phyloP scores from a whole-genome alignment of 1,140 invertebrate genomes.

The Pararge aegeria region DNA sequence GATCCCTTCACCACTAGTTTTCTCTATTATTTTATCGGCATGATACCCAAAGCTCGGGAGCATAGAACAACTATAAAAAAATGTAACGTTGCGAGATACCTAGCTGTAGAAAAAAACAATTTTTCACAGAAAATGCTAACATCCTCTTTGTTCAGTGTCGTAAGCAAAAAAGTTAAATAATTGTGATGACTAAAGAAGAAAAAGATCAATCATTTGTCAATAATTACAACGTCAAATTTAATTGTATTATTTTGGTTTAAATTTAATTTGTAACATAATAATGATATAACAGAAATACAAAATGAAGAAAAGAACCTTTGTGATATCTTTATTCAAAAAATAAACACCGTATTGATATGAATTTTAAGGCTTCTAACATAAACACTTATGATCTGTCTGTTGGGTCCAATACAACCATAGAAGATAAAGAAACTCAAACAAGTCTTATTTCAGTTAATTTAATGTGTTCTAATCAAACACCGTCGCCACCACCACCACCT shows the following conservation, averaged over 20 bases:
- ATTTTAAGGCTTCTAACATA: conserved; percentile 31
- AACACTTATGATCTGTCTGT: conserved; percentile 18
- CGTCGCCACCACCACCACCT: conserved; percentile 20
- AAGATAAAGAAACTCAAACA: conserved; percentile 47
- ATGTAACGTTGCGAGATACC: too few relatives aligned
- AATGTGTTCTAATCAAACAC: conserved; percentile 11
- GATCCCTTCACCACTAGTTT: too few relatives aligned
- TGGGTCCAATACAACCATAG: conserved; percentile 18
- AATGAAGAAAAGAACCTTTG: neutral
- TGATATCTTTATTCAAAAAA: neutral
- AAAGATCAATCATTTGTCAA: neutral
- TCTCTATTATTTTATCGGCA: too few relatives aligned
- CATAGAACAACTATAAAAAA: too few relatives aligned
- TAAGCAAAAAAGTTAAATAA: neutral
- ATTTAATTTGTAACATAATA: neutral
- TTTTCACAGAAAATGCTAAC: too few relatives aligned
- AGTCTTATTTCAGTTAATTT: conserved; percentile 25
- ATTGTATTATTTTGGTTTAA: neutral
- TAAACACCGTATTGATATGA: conserved; percentile 31
- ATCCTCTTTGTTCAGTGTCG: too few relatives aligned
- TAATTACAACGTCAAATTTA: neutral
- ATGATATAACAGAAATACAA: neutral
- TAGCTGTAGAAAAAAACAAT: too few relatives aligned
- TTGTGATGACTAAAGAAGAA: neutral
- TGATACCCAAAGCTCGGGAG: too few relatives aligned